A percentile compares a stretch with the other conserved stretches of the same genome.
Conservation (phyloP, 2,797 vertebrate species). For the Gila robusta region DNA sequence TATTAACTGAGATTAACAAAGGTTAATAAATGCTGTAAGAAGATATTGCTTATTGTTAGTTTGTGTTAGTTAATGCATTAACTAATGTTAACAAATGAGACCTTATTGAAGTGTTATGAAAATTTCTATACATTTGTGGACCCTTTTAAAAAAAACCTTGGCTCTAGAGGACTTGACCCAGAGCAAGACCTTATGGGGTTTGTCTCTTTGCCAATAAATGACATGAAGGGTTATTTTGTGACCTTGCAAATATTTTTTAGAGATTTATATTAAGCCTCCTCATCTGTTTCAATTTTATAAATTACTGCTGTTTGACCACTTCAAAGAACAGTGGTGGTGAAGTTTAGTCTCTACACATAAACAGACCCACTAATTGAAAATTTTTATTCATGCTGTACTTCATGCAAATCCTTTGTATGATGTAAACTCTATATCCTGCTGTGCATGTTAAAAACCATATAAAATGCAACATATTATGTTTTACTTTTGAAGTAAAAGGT, state of each 20-base stretch:
- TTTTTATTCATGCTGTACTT: not conserved
- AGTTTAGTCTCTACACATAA: not conserved
- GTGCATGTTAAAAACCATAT: not conserved
- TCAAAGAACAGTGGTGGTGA: not conserved
- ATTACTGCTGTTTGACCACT: not conserved
- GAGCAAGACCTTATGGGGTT: not conserved
- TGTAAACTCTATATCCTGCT: not conserved
- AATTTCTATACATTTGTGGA: not conserved
- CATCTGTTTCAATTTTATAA: slow-evolving; percentile 1
- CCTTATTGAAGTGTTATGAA: not conserved
- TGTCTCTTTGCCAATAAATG: slow-evolving; percentile 13
- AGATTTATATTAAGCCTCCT: not conserved
- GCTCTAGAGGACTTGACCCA: not conserved
- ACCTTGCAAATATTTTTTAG: not conserved
- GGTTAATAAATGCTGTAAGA: not conserved
- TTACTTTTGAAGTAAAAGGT: not conserved
- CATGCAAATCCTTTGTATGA: not conserved
- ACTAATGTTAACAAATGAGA: not conserved
- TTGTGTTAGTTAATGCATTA: not conserved
- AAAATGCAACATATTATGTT: not conserved
- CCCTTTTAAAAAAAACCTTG: not conserved
- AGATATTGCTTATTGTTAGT: not conserved
- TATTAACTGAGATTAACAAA: not conserved
- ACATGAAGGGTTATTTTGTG: not conserved
- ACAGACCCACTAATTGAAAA: slow-evolving; percentile 1